Percentiles rank a stretch among this genome's conserved stretches.
phyloP scores from a whole-genome alignment of 2,113 vertebrate species.

The Acrocephalus arundinaceus region DNA sequence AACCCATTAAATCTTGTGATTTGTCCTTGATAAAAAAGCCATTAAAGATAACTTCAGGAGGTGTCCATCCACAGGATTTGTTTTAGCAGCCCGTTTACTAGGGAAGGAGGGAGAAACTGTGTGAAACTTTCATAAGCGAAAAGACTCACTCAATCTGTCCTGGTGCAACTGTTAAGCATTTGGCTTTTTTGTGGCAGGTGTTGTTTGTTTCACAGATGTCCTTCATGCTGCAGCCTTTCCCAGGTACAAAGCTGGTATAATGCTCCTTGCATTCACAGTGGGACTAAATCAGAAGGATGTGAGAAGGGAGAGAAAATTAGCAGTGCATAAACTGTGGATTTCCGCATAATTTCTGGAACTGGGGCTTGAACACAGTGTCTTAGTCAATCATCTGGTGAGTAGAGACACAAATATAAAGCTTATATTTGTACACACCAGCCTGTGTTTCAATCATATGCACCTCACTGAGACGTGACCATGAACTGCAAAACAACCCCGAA shows the following conservation, averaged over 20 bases:
- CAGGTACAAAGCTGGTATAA: conserved; percentile 70
- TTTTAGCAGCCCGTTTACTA: background rate
- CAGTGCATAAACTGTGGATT: background rate
- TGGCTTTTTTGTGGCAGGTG: conserved; percentile 84
- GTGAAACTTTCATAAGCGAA: background rate
- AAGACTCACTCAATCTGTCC: conserved; percentile 80
- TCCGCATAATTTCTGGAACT: background rate
- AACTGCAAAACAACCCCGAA: background rate
- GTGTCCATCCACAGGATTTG: background rate
- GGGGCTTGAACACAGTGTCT: background rate
- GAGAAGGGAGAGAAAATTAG: background rate
- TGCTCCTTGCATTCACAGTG: conserved; percentile 90
- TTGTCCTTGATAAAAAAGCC: background rate
- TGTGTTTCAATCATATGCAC: background rate
- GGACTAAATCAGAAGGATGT: conserved; percentile 71
- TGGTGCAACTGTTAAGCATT: conserved; percentile 76
- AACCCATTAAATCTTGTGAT: background rate
- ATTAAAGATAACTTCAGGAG: background rate
- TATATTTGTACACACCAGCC: background rate
- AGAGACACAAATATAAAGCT: background rate
- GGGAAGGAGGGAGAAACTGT: background rate
- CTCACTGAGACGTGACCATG: background rate
- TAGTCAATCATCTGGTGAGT: background rate
- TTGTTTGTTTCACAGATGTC: conserved; percentile 79
- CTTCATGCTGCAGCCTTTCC: conserved; percentile 77